Evolutionary conservation across 2,113 vertebrate genomes (phyloP).

Genomic region (Triplophysa siluroides): DNA sequence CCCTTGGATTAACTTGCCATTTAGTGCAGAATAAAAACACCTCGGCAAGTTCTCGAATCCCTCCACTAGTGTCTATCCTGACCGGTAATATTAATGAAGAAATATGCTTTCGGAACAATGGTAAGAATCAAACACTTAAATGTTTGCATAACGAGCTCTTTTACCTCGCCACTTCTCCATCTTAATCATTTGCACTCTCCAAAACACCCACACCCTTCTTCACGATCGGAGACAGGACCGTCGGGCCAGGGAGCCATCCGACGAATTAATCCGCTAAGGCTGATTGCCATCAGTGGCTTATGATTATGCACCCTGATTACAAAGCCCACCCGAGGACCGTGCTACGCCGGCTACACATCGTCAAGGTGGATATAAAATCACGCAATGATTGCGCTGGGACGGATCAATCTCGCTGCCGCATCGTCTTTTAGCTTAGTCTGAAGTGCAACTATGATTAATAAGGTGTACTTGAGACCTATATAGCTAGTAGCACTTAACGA

Average conservation of each 20-base stretch:
- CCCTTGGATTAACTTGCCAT: conserved; percentile 63
- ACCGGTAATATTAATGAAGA: conserved; percentile 70
- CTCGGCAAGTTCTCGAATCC: conserved; percentile 56
- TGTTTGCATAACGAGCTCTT: conserved; percentile 79
- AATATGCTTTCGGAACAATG: conserved; percentile 64
- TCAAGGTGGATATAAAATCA: conserved; percentile 78
- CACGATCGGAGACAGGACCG: conserved; percentile 75
- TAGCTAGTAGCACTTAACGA: conserved; percentile 56
- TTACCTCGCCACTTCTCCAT: conserved; percentile 68
- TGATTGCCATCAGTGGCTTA: conserved; percentile 78
- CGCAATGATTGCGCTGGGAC: conserved; percentile 76
- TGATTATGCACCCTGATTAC: conserved; percentile 82
- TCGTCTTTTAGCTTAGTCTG: conserved; percentile 73
- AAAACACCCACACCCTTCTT: conserved; percentile 82
- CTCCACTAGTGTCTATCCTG: conserved; percentile 53
- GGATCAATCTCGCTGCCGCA: conserved; percentile 71
- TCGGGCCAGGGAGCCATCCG: conserved; percentile 67
- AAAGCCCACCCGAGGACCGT: conserved; percentile 74
- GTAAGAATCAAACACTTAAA: conserved; percentile 73
- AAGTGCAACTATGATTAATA: conserved; percentile 81
- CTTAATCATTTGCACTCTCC: conserved; percentile 81
- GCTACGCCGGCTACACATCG: conserved; percentile 68
- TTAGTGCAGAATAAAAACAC: conserved; percentile 58
- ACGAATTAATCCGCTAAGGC: conserved; percentile 76
- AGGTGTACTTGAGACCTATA: conserved; percentile 72